Conservation (phyloP, 1,140 invertebrate genomes). For the Pogonomyrmex barbatus region DNA sequence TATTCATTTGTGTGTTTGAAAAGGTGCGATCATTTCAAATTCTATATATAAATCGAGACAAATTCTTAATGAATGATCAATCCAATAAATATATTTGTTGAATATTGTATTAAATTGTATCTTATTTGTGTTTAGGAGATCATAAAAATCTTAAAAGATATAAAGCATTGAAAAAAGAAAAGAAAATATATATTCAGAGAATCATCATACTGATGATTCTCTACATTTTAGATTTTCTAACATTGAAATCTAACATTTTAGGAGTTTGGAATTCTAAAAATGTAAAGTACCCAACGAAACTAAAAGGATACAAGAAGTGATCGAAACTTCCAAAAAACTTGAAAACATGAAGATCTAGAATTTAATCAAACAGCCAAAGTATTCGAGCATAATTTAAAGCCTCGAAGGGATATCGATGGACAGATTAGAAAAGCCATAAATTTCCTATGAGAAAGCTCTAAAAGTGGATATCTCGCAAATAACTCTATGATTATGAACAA, state of each 20-base stretch:
- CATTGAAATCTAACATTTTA: not conserved
- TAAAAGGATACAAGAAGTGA: constrained; percentile 14
- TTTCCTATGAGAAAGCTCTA: not conserved
- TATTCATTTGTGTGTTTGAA: constrained; percentile 2
- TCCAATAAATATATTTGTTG: not conserved
- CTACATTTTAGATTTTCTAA: no score
- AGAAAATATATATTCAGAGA: not conserved
- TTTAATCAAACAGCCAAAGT: not conserved
- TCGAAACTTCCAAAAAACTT: not conserved
- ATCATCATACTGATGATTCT: not conserved
- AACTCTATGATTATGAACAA: not conserved
- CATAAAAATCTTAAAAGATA: not conserved
- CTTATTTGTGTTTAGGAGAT: not conserved
- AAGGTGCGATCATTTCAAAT: not conserved
- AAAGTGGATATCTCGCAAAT: no score
- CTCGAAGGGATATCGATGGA: not conserved
- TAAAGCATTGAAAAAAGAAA: not conserved
- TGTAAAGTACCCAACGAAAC: not conserved
- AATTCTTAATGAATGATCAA: constrained; percentile 12
- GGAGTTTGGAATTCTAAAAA: not conserved
- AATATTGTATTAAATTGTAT: not conserved
- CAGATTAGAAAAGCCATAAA: not conserved
- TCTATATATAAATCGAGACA: not conserved
- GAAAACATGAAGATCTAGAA: not conserved
- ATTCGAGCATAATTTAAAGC: not conserved